Percentiles rank a stretch among this genome's conserved stretches.
Conservation (phyloP, 2,113 vertebrate genomes). For the Ondatra zibethicus region DNA sequence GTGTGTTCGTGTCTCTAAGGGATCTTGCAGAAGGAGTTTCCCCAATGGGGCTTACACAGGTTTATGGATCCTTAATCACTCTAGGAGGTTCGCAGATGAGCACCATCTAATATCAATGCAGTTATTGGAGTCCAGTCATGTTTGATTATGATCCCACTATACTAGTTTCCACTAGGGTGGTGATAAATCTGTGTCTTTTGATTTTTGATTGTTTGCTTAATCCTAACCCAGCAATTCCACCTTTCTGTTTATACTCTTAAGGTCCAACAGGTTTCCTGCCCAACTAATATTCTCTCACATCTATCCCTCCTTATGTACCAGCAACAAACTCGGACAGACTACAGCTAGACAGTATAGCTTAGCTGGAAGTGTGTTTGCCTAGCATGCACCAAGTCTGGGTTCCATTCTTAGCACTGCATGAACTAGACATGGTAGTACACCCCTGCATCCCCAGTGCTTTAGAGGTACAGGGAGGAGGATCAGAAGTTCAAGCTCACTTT, state of each 20-base stretch:
- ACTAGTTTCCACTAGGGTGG: background rate
- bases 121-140: background rate
- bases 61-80: background rate
- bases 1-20: background rate
- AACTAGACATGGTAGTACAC: background rate
- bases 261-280: background rate
- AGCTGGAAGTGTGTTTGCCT: background rate
- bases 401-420: background rate
- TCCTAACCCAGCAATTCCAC: background rate
- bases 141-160: background rate
- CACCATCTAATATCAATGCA: background rate
- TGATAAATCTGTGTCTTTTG: background rate
- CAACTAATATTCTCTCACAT: background rate
- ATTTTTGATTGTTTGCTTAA: background rate
- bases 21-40: background rate
- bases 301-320: too few species aligned
- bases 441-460: background rate
- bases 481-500: too few species aligned
- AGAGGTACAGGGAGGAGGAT: too few species aligned
- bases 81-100: background rate
- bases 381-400: background rate
- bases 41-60: accelerated
- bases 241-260: background rate
- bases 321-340: background rate
- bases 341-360: background rate